phyloP scores from a whole-genome alignment of 2,113 vertebrate genomes.

The Rhinolophus sinicus region DNA sequence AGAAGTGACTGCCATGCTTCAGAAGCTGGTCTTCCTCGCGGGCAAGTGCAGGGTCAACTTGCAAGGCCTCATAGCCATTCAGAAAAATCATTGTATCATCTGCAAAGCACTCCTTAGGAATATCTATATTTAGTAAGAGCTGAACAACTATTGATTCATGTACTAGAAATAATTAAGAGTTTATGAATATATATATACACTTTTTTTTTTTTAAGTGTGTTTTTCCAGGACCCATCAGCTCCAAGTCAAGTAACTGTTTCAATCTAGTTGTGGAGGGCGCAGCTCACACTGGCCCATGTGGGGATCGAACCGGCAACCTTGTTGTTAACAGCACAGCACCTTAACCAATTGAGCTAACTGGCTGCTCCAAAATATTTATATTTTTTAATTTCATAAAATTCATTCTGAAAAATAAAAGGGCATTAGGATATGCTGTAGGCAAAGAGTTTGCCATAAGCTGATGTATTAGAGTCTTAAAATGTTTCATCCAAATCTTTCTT shows the following conservation, averaged over 20 bases:
- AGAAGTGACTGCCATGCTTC: not conserved
- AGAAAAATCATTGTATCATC: not conserved
- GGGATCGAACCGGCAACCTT: no score
- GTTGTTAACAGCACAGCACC: no score
- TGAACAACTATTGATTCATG: not conserved
- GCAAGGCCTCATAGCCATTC: accelerated
- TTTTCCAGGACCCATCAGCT: no score
- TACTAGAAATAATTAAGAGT: conserved; percentile 29
- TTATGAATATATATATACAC: not conserved
- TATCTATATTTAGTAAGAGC: not conserved
- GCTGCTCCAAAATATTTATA: not conserved
- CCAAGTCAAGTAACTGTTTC: no score
- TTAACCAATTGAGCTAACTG: no score
- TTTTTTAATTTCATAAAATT: not conserved
- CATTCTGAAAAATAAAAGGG: conserved; percentile 19
- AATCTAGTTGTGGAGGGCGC: no score
- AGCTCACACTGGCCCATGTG: no score
- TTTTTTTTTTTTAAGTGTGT: no score
- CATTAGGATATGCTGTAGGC: not conserved
- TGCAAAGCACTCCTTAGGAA: not conserved
- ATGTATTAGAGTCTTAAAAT: not conserved
- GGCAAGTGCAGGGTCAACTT: not conserved
- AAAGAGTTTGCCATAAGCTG: conserved; percentile 10
- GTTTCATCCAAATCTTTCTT: not conserved
- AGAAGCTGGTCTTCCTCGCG: not conserved